phyloP scores from a whole-genome alignment of 2,888 invertebrate genomes.

The Cynaeus angustus region DNA sequence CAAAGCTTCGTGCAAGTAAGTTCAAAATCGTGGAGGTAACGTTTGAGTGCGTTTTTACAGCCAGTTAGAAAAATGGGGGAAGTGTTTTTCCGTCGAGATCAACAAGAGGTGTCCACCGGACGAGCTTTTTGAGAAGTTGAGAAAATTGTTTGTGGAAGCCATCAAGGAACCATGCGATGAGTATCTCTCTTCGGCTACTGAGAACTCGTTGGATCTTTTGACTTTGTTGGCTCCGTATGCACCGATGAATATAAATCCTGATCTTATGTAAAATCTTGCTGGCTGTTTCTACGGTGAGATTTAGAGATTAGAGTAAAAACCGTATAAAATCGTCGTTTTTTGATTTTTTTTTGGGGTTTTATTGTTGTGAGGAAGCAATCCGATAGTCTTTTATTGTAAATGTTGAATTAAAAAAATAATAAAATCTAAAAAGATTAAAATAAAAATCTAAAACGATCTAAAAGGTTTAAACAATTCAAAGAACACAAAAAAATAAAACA shows the following conservation, averaged over 20 bases:
- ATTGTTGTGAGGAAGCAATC: too few relatives aligned
- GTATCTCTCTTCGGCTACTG: slow-evolving; percentile 1
- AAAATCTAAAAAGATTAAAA: too few relatives aligned
- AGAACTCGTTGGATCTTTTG: slow-evolving; percentile 7
- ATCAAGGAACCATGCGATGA: slow-evolving; percentile 19
- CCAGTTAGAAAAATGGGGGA: neutral
- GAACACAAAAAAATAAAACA: too few relatives aligned
- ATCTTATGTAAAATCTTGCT: slow-evolving; percentile 12
- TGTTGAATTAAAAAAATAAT: too few relatives aligned
- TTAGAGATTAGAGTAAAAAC: too few relatives aligned
- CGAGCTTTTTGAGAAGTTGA: neutral
- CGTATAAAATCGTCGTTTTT: too few relatives aligned
- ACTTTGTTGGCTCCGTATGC: neutral
- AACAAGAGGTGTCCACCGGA: neutral
- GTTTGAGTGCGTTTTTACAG: neutral
- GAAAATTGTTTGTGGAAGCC: slow-evolving; percentile 6
- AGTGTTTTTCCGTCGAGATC: neutral
- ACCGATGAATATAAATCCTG: slow-evolving; percentile 13
- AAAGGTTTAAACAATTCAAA: too few relatives aligned
- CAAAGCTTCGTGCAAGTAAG: slow-evolving; percentile 3
- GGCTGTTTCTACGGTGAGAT: too few relatives aligned
- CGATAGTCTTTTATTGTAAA: too few relatives aligned
- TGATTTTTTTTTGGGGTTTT: too few relatives aligned
- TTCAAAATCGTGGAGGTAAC: neutral
- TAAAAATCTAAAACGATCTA: too few relatives aligned